Evolutionary conservation across 2,888 invertebrate genomes (phyloP), one percentile per base, ranked within the genome.

Genomic region (Nineta flava): DNA sequence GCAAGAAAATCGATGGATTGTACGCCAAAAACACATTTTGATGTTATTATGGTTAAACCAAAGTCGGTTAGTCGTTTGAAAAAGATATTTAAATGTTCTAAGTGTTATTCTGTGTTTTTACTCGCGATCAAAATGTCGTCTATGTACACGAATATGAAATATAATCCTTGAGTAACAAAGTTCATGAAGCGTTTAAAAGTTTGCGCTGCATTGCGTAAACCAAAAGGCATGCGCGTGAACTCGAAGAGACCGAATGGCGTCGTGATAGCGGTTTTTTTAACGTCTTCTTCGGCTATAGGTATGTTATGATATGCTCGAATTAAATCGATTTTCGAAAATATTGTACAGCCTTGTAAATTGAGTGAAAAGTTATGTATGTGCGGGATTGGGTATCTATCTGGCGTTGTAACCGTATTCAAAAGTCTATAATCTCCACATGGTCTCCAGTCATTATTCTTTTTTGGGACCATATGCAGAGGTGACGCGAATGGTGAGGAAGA

Each of bases 161-260:
- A 5, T 13, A 46, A 26, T 12, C 15, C 26, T 31, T 26, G 46
- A 46, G 32, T 21, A n/a, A 46, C 21, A 21, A 21, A 19, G 31
- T 46, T 26, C n/a, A 46, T 46, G 16, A 46, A 46, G 10, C 46
- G 17, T 46, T 46, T 19, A 15, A 46, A 46, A 12, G 46, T 46
- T 13, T 46, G 46, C n/a, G 46, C 46, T n/a, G 46, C 46, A 46
- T 46, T n/a, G n/a, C n/a, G n/a, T n/a, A n/a, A n/a, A n/a, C n/a
- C n/a, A n/a, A n/a, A n/a, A n/a, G n/a, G n/a, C 43, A 43, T 43
- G 43, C 17, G 17, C 43, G 16, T 17, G 19, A 43, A 43, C 19
- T 43, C 43, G 16, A 43, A 16, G 10, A 43, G 19, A 43, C 19
- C 43, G 16, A 43, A 43, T 9, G 43, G 43, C 10, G 43, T 43